phyloP scores from a whole-genome alignment of 1,140 invertebrate species.

The Pemphigus obesinymphae region DNA sequence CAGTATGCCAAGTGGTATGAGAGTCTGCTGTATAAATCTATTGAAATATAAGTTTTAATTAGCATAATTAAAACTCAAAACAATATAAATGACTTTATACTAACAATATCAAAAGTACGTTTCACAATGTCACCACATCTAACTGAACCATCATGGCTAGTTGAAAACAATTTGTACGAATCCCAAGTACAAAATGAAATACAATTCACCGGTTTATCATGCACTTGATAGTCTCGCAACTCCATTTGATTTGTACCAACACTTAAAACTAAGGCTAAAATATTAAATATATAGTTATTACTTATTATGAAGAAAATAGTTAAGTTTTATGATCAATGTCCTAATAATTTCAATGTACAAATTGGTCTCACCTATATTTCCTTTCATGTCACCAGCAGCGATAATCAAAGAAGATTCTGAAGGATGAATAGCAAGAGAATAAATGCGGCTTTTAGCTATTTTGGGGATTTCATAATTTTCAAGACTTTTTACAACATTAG shows the following conservation, averaged over 20 bases:
- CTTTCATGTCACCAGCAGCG: slow-evolving; percentile 43
- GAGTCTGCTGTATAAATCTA: slow-evolving; percentile 44
- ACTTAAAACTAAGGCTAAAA: slow-evolving; percentile 43
- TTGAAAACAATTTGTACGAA: slow-evolving; percentile 44
- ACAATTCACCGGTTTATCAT: slow-evolving; percentile 45
- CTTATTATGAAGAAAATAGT: neutral
- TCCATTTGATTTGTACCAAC: slow-evolving; percentile 32
- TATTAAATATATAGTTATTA: too few species aligned
- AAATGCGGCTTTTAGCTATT: slow-evolving; percentile 43
- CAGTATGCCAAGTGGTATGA: slow-evolving; percentile 46
- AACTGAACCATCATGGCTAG: slow-evolving; percentile 46
- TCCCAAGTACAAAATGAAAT: slow-evolving; percentile 43
- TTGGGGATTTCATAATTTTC: slow-evolving; percentile 26
- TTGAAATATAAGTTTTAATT: neutral
- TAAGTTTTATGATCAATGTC: neutral
- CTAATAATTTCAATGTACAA: neutral
- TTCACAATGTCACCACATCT: slow-evolving; percentile 44
- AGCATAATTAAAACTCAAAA: neutral
- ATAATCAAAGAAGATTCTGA: slow-evolving; percentile 44
- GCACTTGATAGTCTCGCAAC: slow-evolving; percentile 40
- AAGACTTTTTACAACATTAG: slow-evolving; percentile 19
- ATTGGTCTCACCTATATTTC: slow-evolving; percentile 44
- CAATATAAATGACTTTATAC: neutral
- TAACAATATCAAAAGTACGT: slow-evolving; percentile 44
- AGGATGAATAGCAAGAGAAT: slow-evolving; percentile 46